These are phyloP conservation scores for Salminus brasiliensis DNA, from an alignment of 2,113 vertebrate species.

Conservation along the genomic window DNA sequence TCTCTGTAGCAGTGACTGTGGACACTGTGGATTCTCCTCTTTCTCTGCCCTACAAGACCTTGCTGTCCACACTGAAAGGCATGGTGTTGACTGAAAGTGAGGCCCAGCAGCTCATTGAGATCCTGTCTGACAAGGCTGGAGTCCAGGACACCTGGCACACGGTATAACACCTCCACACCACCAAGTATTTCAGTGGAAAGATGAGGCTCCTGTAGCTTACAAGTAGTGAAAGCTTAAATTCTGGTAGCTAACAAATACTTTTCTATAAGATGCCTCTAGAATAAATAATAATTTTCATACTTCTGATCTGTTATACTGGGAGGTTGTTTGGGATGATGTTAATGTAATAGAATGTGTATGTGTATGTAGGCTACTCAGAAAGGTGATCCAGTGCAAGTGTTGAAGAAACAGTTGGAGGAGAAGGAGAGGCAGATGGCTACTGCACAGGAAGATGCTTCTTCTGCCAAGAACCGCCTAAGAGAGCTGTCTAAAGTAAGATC, in stretches of 20 bases:
- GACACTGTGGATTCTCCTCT: constrained; percentile 69
- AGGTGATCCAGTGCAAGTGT: constrained; percentile 77
- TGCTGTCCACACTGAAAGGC: constrained; percentile 78
- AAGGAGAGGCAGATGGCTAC: constrained; percentile 82
- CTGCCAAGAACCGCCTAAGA: constrained; percentile 76
- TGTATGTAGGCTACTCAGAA: constrained; percentile 81
- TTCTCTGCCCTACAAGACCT: constrained; percentile 79
- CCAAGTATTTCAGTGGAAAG: neutral
- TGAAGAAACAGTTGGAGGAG: constrained; percentile 87
- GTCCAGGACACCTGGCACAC: constrained; percentile 81
- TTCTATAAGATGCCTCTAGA: too few species aligned
- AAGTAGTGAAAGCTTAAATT: too few species aligned
- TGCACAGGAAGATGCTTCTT: constrained; percentile 76
- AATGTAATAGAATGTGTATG: too few species aligned
- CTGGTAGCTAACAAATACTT: too few species aligned
- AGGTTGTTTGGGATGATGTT: too few species aligned
- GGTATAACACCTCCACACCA: constrained; percentile 58
- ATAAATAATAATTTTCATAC: too few species aligned
- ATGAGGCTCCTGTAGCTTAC: too few species aligned
- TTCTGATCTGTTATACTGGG: too few species aligned
- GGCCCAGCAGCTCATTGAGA: constrained; percentile 82
- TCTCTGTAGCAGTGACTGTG: constrained; percentile 27
- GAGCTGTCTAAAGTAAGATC: constrained; percentile 81
- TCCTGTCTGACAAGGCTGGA: constrained; percentile 80
- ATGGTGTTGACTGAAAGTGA: constrained; percentile 82